Conservation (phyloP, 2,113 vertebrate genomes). For the Scalopus aquaticus region DNA sequence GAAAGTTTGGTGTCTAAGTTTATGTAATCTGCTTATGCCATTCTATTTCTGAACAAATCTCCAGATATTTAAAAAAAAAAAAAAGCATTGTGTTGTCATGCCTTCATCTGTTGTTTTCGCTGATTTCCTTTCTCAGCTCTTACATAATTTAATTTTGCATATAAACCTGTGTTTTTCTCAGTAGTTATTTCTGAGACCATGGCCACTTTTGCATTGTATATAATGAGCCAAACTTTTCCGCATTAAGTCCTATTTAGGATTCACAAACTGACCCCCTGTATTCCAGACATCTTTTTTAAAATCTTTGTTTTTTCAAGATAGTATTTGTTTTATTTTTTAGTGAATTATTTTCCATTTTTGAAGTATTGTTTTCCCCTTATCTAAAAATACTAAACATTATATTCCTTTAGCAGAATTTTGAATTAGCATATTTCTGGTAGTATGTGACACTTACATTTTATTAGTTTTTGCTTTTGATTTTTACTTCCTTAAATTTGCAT, state of each 20-base stretch:
- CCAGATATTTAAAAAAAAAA: slow-evolving; percentile 11
- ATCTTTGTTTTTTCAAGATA: neutral
- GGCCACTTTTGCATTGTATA: slow-evolving; percentile 40
- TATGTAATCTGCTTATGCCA: slow-evolving; percentile 42
- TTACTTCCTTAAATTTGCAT: neutral
- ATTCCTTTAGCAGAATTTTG: neutral
- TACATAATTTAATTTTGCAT: slow-evolving; percentile 45
- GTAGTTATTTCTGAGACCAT: slow-evolving; percentile 32
- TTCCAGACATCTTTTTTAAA: neutral
- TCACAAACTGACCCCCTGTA: neutral
- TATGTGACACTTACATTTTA: neutral
- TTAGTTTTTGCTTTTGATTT: neutral
- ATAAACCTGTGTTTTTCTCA: slow-evolving; percentile 40
- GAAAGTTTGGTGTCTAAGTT: slow-evolving; percentile 43
- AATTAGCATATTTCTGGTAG: neutral
- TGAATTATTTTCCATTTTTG: neutral
- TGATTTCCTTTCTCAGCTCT: neutral
- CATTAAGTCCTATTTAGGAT: slow-evolving; percentile 10
- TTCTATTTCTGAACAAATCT: slow-evolving; percentile 55
- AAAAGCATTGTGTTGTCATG: slow-evolving; percentile 37
- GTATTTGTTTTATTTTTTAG: neutral
- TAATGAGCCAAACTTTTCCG: slow-evolving; percentile 42
- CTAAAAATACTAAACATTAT: neutral
- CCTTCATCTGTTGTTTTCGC: slow-evolving; percentile 46
- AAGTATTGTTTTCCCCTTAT: neutral